These are phyloP conservation scores for Sipha maydis DNA, from an alignment of 2,888 invertebrate species.

Conservation along the genomic window DNA sequence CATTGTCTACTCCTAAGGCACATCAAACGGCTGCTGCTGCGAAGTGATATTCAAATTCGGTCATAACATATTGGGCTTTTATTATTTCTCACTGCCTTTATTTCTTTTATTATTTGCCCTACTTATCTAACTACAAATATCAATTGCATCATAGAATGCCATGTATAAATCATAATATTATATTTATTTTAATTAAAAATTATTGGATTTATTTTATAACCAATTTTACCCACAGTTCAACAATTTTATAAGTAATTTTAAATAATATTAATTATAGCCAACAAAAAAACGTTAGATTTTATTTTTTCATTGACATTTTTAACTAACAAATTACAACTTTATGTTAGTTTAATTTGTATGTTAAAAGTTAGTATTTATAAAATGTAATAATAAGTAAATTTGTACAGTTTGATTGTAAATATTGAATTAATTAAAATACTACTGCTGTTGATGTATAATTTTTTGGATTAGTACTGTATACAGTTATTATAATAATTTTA, in stretches of 20 bases:
- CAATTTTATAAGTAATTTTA: slow-evolving; percentile 19
- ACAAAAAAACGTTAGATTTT: slow-evolving; percentile 22
- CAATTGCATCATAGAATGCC: not conserved
- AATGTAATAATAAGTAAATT: slow-evolving; percentile 21
- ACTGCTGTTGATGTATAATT: slow-evolving; percentile 37
- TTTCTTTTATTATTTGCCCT: slow-evolving; percentile 35
- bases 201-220: slow-evolving; percentile 27
- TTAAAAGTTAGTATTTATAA: slow-evolving; percentile 50
- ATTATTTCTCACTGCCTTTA: slow-evolving; percentile 54
- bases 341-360: slow-evolving; percentile 37
- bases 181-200: slow-evolving; percentile 26
- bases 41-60: slow-evolving; percentile 39
- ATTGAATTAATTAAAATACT: slow-evolving; percentile 37
- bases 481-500: not conserved
- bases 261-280: slow-evolving; percentile 2
- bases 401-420: slow-evolving; percentile 43
- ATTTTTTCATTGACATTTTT: slow-evolving; percentile 46
- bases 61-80: slow-evolving; percentile 18
- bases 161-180: slow-evolving; percentile 26
- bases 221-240: slow-evolving; percentile 7
- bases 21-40: slow-evolving; percentile 56
- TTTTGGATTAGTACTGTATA: not conserved
- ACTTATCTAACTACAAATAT: slow-evolving; percentile 43
- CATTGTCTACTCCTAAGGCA: slow-evolving; percentile 44
- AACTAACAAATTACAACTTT: slow-evolving; percentile 22